A percentile compares a stretch with the other conserved stretches of the same genome.
These are phyloP conservation scores for Andrena dorsata DNA, from an alignment of 2,888 invertebrate species.

Conservation along the genomic window DNA sequence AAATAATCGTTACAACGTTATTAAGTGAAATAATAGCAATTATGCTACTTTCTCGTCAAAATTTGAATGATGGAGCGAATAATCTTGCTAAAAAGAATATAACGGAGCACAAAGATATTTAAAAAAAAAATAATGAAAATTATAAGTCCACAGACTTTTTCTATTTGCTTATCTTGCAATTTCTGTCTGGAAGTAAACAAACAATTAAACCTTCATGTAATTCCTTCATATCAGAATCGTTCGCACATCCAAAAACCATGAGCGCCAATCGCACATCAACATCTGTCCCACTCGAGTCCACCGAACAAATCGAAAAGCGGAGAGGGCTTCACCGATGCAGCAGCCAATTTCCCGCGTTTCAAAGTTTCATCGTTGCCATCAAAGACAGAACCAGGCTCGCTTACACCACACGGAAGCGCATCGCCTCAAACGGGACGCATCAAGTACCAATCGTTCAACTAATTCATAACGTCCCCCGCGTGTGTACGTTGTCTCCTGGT, in stretches of 20 bases:
- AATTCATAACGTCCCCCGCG: constrained; percentile 47
- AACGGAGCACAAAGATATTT: too few relatives aligned
- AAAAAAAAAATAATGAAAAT: too few relatives aligned
- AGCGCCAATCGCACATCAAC: too few relatives aligned
- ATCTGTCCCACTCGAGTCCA: too few relatives aligned
- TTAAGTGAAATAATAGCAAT: background rate
- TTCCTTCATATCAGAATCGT: too few relatives aligned
- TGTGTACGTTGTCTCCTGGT: background rate
- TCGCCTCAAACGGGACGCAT: background rate
- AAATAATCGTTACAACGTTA: background rate
- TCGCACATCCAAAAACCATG: too few relatives aligned
- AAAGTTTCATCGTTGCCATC: background rate
- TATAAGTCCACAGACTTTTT: too few relatives aligned
- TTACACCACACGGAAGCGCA: background rate
- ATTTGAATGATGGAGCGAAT: background rate
- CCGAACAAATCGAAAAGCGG: too few relatives aligned
- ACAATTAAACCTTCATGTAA: too few relatives aligned
- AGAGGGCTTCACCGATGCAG: too few relatives aligned
- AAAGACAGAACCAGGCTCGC: background rate
- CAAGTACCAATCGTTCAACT: constrained; percentile 33
- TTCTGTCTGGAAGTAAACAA: too few relatives aligned
- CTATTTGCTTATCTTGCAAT: too few relatives aligned
- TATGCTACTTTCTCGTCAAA: background rate
- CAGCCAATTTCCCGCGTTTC: constrained; percentile 1
- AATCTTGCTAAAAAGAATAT: background rate